Evolutionary conservation across 2,888 invertebrate species (phyloP), one percentile per base, ranked within the genome.

Genomic region (Ecliptopera silaceata): DNA sequence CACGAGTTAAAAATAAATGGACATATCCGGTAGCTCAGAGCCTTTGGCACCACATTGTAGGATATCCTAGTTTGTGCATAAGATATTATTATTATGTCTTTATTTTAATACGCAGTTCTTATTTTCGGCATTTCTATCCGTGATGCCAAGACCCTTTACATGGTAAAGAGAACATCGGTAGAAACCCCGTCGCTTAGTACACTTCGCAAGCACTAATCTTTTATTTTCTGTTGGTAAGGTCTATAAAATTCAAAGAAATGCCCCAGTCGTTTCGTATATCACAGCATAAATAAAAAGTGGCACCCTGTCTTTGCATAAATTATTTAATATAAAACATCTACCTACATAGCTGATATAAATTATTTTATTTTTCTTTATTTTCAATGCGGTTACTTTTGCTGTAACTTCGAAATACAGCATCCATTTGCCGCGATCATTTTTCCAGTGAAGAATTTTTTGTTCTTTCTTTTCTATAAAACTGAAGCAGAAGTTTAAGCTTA

Each of bases 401-500:
- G 46, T 63, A 52, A 57, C 58, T 57, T 63, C 64, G 50, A 58
- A 63, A 60, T 56, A 64, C 47, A 43, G 43, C 53, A 43, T 52
- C 60, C 59, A 63, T 70, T 72, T 66, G 52, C 53, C 50, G 51
- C 63, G 64, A 64, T 56, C 45, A 61, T 63, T 67, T 56, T 72
- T 68, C 56, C 61, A 56, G 42, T 55, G 50, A n/a, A 59, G 55
- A 66, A 65, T 68, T 68, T 60, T 59, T 55, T 62, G 26, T 59
- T 56, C 51, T 65, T 66, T 60, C 55, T 47, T 56, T 62, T 60
- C 43, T 57, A 62, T 61, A 66, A 62, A 59, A 66, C 60, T 42
- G 52, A 56, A 59, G 42, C 42, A 57, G 26, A 54, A 63, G 57
- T 69, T 70, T 65, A 41, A 65, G 59, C 55, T 59, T 61, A 50